Conservation (phyloP, 2,113 vertebrate species). For the Cyanocitta stelleri region DNA sequence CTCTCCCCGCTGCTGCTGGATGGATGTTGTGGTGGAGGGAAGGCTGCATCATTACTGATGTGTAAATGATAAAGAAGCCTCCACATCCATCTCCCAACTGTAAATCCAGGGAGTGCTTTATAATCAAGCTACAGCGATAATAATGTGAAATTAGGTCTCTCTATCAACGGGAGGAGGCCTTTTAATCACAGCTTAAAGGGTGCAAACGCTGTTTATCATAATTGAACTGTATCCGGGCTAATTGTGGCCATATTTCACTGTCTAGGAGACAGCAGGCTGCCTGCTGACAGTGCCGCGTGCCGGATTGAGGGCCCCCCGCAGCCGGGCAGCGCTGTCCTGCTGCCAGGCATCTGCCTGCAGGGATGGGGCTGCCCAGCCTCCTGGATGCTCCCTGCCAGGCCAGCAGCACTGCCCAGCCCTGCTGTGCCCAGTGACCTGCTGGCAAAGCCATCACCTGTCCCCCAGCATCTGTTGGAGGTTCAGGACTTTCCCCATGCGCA, state of each 20-base stretch:
- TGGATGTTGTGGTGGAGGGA: conserved; percentile 80
- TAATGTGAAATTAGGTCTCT: conserved; percentile 97
- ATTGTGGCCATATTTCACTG: conserved; percentile 98
- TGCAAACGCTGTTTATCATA: conserved; percentile 90
- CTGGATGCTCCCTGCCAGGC: background rate
- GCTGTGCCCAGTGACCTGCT: rapidly evolving
- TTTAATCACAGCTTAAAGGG: conserved; percentile 97
- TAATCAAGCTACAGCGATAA: conserved; percentile 85
- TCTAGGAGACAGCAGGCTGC: conserved; percentile 75
- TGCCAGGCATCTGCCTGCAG: background rate
- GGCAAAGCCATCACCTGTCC: background rate
- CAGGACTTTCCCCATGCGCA: rapidly evolving
- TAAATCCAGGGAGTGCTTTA: conserved; percentile 79
- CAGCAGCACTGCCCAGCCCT: background rate
- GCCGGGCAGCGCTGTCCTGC: background rate
- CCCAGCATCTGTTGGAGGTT: rapidly evolving
- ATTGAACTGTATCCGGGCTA: conserved; percentile 97
- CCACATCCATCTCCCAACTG: conserved; percentile 71
- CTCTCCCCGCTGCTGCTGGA: conserved; percentile 28
- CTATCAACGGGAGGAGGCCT: conserved; percentile 89
- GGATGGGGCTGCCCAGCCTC: background rate
- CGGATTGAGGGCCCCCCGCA: background rate
- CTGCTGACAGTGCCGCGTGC: conserved; percentile 52
- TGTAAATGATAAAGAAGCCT: conserved; percentile 93
- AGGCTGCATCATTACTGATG: conserved; percentile 82